Evolutionary conservation across 2,888 invertebrate genomes (phyloP), one percentile per base, ranked within the genome.

Genomic region (Parascotia fuliginaria): DNA sequence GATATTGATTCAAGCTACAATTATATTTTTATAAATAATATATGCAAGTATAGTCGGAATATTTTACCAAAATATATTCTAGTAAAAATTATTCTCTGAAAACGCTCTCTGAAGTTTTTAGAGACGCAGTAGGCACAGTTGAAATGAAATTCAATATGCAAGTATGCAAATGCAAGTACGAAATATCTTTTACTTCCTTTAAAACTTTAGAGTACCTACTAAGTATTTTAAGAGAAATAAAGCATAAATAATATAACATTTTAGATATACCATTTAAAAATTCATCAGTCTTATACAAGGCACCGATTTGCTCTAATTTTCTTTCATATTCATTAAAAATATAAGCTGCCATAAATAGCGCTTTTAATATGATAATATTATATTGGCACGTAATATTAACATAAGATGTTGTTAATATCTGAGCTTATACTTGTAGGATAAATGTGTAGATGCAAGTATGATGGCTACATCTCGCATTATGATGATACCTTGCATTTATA

Each of bases 221-320:
- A n/a, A 24, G 24, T 24, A 24, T 24, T 24, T 24, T 24, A 6
- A 24, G 7, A 24, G 24, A 24, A 24, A 50, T 44, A 55, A 65
- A 64, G 58, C 64, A 53, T 57, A 51, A 37, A 46, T 46, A 46
- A 28, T 34, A 56, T 37, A 48, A 58, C 22, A 46, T 55, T 51
- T 52, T 41, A 7, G 16, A 51, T 65, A 63, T 52, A 48, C 12
- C 13, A 67, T 74, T 51, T 66, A 55, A 66, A 68, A 52, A 65
- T 58, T 79, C 22, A 59, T 68, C 87, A 87, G 87, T 87, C 87
- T 87, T 82, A 68, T 59, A 67, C 70, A 86, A 88, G 89, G 89
- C 89, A 89, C 89, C 81, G 69, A 82, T 78, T 70, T 61, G 55
- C 51, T 75, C 65, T 59, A 73, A 79, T 55, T 14, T 77, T 50